These are phyloP conservation scores for Heliornis fulica DNA, from an alignment of 2,113 vertebrate genomes.

Conservation along the genomic window DNA sequence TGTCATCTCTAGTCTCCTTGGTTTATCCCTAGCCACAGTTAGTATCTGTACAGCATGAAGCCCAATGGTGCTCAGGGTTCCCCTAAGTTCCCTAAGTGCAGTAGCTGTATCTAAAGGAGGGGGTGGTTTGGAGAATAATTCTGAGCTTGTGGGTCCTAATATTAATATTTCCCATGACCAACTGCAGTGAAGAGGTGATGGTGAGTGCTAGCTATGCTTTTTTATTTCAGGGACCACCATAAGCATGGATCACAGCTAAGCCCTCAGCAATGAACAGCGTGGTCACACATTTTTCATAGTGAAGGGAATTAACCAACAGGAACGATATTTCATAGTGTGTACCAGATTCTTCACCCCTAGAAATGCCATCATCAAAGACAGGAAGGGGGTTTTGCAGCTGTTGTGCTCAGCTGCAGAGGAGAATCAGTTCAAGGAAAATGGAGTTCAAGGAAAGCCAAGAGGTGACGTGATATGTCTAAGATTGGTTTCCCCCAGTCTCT, in stretches of 20 bases:
- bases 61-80: neutral
- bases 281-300: neutral
- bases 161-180: neutral
- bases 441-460: conserved; percentile 18
- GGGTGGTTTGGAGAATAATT: neutral
- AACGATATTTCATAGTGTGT: neutral
- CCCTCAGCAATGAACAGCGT: neutral
- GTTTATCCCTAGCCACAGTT: neutral
- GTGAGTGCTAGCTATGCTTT: neutral
- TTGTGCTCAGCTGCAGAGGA: neutral
- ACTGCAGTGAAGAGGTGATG: neutral
- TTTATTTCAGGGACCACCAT: neutral
- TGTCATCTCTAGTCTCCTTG: neutral
- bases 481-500: neutral
- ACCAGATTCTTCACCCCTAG: neutral
- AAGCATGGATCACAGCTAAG: neutral
- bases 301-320: neutral
- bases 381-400: neutral
- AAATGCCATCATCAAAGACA: conserved; percentile 1
- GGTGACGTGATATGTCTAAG: neutral
- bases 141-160: neutral
- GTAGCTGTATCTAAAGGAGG: neutral
- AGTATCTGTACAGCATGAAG: neutral
- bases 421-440: neutral
- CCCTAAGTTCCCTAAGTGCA: neutral